Evolutionary conservation across 2,797 vertebrate genomes (phyloP).

Genomic region (Danio jaintianensis): DNA sequence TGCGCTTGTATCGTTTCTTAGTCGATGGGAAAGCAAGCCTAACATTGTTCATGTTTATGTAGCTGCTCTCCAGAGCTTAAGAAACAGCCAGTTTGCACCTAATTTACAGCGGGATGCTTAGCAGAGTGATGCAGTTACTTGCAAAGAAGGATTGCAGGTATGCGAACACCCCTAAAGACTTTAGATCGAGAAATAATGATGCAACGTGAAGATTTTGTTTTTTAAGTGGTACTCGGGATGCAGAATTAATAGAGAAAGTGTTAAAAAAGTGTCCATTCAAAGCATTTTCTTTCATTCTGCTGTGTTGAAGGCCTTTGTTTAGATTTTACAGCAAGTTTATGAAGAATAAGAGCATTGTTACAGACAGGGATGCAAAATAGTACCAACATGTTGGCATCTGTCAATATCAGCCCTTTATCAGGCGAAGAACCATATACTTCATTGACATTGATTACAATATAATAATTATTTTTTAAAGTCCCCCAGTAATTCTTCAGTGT

Average conservation of each 20-base stretch:
- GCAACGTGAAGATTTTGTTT: background rate
- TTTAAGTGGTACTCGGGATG: background rate
- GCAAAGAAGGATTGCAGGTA: background rate
- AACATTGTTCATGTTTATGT: constrained; percentile 30
- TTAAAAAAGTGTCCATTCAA: background rate
- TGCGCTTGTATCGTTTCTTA: constrained; percentile 7
- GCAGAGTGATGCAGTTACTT: background rate
- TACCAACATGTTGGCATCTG: too few relatives aligned
- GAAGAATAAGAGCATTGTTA: too few relatives aligned
- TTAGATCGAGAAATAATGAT: background rate
- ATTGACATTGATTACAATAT: too few relatives aligned
- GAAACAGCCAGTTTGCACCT: constrained; percentile 3
- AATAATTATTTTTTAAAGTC: too few relatives aligned
- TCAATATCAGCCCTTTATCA: too few relatives aligned
- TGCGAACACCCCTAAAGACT: background rate
- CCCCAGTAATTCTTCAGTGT: too few relatives aligned
- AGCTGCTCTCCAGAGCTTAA: background rate
- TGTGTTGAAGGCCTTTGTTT: background rate
- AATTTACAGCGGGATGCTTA: constrained; percentile 13
- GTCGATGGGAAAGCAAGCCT: constrained; percentile 23
- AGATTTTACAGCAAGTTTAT: too few relatives aligned
- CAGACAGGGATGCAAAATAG: too few relatives aligned
- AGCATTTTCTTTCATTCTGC: background rate
- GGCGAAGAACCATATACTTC: too few relatives aligned
- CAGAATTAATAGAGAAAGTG: background rate